Evolutionary conservation across 2,797 vertebrate genomes (phyloP).

Genomic region (Coilia nasus): DNA sequence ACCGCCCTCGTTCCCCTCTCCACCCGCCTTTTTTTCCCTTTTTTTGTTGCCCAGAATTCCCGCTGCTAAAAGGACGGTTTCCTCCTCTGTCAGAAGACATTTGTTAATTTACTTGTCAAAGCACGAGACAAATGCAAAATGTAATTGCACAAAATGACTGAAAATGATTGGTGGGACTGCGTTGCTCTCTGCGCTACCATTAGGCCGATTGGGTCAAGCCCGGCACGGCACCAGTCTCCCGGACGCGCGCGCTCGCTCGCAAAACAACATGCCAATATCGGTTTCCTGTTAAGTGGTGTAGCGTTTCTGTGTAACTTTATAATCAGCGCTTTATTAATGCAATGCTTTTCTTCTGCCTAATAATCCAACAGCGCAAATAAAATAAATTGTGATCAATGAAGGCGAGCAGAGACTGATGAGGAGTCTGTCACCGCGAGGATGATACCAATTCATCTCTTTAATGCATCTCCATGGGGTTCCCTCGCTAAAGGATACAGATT

Average conservation of each 20-base stretch:
- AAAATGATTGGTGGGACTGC: conserved; percentile 52
- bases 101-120: conserved; percentile 36
- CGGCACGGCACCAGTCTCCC: conserved; percentile 40
- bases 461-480: conserved; percentile 84
- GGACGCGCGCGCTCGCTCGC: conserved; percentile 11
- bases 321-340: conserved; percentile 81
- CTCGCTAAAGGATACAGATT: conserved; percentile 83
- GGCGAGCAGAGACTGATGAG: conserved; percentile 82
- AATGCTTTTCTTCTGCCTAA: conserved; percentile 79
- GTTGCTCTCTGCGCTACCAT: conserved; percentile 25
- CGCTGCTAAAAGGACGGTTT: conserved; percentile 3
- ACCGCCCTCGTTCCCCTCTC: not conserved
- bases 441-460: conserved; percentile 87
- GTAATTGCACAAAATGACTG: conserved; percentile 69
- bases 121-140: conserved; percentile 54
- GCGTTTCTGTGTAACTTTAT: conserved; percentile 78
- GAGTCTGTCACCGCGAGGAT: conserved; percentile 81
- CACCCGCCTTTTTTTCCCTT: conserved; percentile 27
- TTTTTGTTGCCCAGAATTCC: not conserved
- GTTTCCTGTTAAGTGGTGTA: conserved; percentile 72
- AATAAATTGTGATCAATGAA: conserved; percentile 86
- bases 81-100: conserved; percentile 22
- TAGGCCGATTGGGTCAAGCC: conserved; percentile 52
- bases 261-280: conserved; percentile 38
- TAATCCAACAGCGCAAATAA: conserved; percentile 85